phyloP scores from a whole-genome alignment of 2,888 invertebrate species.

The Iphiclides podalirius region DNA sequence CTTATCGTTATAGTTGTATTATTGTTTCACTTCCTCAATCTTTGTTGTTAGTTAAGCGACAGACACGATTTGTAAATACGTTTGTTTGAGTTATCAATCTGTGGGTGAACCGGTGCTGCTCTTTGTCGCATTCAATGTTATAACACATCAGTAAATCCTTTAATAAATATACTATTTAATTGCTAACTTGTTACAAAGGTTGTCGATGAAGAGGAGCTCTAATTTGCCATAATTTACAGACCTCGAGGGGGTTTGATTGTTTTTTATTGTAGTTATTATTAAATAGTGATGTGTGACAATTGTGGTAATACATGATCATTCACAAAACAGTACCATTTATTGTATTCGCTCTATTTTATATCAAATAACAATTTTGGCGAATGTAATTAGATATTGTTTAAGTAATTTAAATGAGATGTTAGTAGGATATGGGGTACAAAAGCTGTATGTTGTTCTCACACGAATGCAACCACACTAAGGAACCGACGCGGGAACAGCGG shows the following conservation, averaged over 20 bases:
- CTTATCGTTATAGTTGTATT: neutral
- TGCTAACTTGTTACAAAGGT: too few relatives aligned
- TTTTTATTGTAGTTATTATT: constrained; percentile 5
- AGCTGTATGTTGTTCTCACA: too few relatives aligned
- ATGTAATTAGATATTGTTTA: too few relatives aligned
- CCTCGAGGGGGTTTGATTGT: neutral
- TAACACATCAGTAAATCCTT: too few relatives aligned
- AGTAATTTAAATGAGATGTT: too few relatives aligned
- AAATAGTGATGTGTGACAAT: neutral
- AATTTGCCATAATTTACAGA: neutral
- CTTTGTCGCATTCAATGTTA: neutral
- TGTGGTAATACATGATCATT: neutral
- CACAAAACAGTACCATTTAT: too few relatives aligned
- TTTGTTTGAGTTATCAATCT: constrained; percentile 5
- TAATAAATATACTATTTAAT: too few relatives aligned
- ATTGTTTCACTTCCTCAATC: neutral
- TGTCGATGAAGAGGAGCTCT: neutral
- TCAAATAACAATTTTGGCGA: too few relatives aligned
- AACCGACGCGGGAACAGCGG: too few relatives aligned
- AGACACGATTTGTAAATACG: constrained; percentile 12
- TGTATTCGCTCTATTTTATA: too few relatives aligned
- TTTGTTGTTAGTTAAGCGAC: neutral
- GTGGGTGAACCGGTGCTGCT: neutral
- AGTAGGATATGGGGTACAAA: too few relatives aligned
- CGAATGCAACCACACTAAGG: too few relatives aligned